These are phyloP conservation scores for Melanchra persicariae DNA, from an alignment of 2,888 invertebrate species.

Conservation along the genomic window DNA sequence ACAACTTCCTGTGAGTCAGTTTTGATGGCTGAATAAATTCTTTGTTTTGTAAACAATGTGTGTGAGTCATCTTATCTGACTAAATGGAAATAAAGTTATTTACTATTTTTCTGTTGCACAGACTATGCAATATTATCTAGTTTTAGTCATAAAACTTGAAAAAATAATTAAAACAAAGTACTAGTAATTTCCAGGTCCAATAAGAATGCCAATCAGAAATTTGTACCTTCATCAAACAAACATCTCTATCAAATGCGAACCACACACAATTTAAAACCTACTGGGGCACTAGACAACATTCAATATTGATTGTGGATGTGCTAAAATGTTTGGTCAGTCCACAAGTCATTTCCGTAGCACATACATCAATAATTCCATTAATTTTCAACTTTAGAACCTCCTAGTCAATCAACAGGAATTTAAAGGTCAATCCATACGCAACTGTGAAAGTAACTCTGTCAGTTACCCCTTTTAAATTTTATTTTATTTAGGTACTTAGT, in stretches of 20 bases:
- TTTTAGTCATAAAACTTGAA: neutral
- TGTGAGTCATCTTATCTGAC: conserved; percentile 9
- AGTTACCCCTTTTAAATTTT: no score
- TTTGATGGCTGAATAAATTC: conserved; percentile 13
- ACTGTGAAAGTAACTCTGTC: no score
- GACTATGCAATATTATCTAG: neutral
- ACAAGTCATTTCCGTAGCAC: no score
- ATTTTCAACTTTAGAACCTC: no score
- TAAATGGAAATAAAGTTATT: neutral
- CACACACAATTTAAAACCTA: no score
- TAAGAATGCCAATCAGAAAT: neutral
- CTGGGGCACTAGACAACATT: no score
- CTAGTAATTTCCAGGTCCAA: neutral
- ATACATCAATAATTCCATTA: no score
- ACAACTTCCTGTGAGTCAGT: conserved; percentile 31
- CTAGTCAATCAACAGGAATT: no score
- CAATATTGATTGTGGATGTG: no score
- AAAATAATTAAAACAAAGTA: neutral
- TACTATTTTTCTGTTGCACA: neutral
- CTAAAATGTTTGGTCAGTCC: no score
- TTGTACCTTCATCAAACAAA: neutral
- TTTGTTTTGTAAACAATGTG: conserved; percentile 45
- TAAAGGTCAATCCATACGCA: no score
- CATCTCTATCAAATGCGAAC: neutral
- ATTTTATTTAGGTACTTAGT: no score